A percentile compares a stretch with the other conserved stretches of the same genome.
phyloP scores from a whole-genome alignment of 2,888 invertebrate genomes.

The Colletes collaris region DNA sequence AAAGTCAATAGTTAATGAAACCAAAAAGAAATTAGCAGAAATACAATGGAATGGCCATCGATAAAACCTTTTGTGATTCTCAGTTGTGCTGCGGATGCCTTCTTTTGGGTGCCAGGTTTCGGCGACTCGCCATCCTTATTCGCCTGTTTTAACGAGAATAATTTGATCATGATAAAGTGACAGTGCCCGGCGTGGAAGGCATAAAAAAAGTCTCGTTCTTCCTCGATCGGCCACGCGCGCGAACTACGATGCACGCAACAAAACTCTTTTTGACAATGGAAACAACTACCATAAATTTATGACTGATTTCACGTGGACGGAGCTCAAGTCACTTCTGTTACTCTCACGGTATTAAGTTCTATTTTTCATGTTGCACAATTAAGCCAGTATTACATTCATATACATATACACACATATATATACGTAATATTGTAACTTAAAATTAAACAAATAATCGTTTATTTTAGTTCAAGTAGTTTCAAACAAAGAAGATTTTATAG shows the following conservation, averaged over 20 bases:
- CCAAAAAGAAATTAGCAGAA: slow-evolving; percentile 14
- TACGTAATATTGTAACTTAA: not conserved
- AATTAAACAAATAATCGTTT: not conserved
- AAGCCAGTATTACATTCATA: slow-evolving; percentile 37
- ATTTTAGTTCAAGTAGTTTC: not conserved
- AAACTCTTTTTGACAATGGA: slow-evolving; percentile 60
- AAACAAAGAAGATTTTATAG: not conserved
- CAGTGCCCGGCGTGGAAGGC: slow-evolving; percentile 64
- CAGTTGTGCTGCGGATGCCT: slow-evolving; percentile 97
- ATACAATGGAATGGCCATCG: slow-evolving; percentile 15
- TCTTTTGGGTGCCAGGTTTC: slow-evolving; percentile 91
- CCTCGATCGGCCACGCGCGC: slow-evolving; percentile 60
- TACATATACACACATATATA: not conserved
- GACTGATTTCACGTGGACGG: slow-evolving; percentile 66
- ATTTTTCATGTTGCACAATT: slow-evolving; percentile 21
- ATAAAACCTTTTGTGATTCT: slow-evolving; percentile 96
- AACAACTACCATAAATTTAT: slow-evolving; percentile 55
- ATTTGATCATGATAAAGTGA: slow-evolving; percentile 93
- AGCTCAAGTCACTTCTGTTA: slow-evolving; percentile 36
- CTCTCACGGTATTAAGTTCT: slow-evolving; percentile 44
- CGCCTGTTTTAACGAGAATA: slow-evolving; percentile 99
- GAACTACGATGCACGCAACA: slow-evolving; percentile 48
- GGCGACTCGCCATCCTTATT: slow-evolving; percentile 98
- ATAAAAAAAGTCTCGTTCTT: slow-evolving; percentile 58
- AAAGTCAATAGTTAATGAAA: slow-evolving; percentile 2